Conservation (phyloP, 2,113 vertebrate genomes). For the Myanophis thanlyinensis region DNA sequence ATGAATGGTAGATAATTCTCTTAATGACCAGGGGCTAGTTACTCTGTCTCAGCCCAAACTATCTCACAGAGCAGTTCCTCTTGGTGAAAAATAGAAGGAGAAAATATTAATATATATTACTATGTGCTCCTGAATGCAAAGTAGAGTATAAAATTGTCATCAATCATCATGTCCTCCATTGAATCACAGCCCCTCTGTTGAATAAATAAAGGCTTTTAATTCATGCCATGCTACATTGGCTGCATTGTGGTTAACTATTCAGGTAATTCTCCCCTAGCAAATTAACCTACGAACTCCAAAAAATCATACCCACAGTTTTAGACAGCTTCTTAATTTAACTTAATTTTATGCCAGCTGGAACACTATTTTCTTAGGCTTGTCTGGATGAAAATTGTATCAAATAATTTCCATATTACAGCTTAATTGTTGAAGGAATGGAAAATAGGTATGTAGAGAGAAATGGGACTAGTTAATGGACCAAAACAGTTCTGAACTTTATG, state of each 20-base stretch:
- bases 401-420: neutral
- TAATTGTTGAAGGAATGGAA: neutral
- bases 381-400: neutral
- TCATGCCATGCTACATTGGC: neutral
- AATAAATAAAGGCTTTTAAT: neutral
- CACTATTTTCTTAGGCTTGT: neutral
- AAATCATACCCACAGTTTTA: neutral
- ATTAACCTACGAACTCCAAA: neutral
- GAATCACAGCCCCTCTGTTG: neutral
- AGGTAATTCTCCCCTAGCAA: neutral
- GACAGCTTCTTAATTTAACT: neutral
- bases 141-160: neutral
- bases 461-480: neutral
- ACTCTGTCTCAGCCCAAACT: neutral
- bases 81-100: neutral
- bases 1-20: no score
- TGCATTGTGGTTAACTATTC: neutral
- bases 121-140: neutral
- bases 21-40: neutral
- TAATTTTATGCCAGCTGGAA: neutral
- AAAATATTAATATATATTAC: neutral
- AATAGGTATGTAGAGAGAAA: neutral
- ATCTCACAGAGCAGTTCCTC: neutral
- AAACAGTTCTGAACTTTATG: conserved; percentile 11
- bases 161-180: neutral